Percentiles rank a stretch among this genome's conserved stretches.
Conservation (phyloP, 2,888 invertebrate genomes). For the Notocelia uddmanniana region DNA sequence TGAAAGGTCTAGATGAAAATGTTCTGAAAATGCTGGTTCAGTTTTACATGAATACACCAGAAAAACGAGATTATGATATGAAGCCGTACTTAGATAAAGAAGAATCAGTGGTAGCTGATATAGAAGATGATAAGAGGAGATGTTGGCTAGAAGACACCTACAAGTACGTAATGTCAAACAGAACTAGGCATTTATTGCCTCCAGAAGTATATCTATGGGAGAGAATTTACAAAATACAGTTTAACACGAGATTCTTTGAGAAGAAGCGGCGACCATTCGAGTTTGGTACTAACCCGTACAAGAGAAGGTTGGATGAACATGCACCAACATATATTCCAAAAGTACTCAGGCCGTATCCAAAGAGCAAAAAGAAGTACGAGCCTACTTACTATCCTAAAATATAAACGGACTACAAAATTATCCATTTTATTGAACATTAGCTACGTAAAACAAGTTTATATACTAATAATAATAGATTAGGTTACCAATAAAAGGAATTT, state of each 20-base stretch:
- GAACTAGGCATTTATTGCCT: conserved; percentile 85
- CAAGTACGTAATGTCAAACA: conserved; percentile 89
- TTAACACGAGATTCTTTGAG: conserved; percentile 89
- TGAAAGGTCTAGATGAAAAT: conserved; percentile 92
- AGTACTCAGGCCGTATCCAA: conserved; percentile 86
- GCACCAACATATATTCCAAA: conserved; percentile 90
- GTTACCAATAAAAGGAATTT: conserved; percentile 17
- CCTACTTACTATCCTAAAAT: conserved; percentile 89
- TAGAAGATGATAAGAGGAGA: conserved; percentile 88
- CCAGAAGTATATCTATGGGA: conserved; percentile 94
- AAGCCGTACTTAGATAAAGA: conserved; percentile 90
- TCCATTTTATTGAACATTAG: background rate
- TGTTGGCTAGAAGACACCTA: conserved; percentile 89
- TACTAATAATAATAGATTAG: conserved; percentile 9
- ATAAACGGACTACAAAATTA: conserved; percentile 49
- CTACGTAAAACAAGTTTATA: background rate
- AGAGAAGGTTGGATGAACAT: conserved; percentile 89
- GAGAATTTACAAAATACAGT: conserved; percentile 91
- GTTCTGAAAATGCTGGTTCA: conserved; percentile 90
- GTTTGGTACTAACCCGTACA: conserved; percentile 85
- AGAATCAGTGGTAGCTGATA: conserved; percentile 87
- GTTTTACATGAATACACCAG: conserved; percentile 90
- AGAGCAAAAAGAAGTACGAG: conserved; percentile 87
- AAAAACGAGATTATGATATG: conserved; percentile 87
- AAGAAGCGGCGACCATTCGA: conserved; percentile 90